phyloP scores from a whole-genome alignment of 92 coral and sea anemone genomes.

The Diadumene lineata region DNA sequence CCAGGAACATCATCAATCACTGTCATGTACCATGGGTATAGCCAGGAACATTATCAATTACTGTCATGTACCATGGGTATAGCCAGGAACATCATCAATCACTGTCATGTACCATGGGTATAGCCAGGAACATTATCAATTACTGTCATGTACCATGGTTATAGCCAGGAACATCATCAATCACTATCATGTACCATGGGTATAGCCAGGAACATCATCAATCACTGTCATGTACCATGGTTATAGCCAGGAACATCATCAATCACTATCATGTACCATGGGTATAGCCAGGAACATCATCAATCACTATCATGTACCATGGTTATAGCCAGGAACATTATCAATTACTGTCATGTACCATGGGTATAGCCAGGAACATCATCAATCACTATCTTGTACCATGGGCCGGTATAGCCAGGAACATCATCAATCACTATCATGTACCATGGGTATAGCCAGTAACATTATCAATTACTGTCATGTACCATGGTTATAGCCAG shows the following conservation, averaged over 20 bases:
- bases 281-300: too few species aligned
- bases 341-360: not conserved
- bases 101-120: not conserved
- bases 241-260: not conserved
- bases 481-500: not conserved
- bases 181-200: too few species aligned
- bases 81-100: not conserved
- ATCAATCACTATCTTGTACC: too few species aligned
- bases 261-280: too few species aligned
- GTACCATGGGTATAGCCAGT: not conserved
- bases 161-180: too few species aligned
- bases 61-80: not conserved
- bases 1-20: not conserved
- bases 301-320: too few species aligned
- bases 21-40: not conserved
- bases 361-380: not conserved
- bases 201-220: not conserved
- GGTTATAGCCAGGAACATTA: not conserved
- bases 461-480: too few species aligned
- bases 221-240: not conserved
- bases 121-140: not conserved
- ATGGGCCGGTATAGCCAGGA: not conserved
- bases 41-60: too few species aligned
- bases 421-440: not conserved
- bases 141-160: not conserved